Evolutionary conservation across 1,140 invertebrate genomes (phyloP).

Genomic region (Camponotus vicinus): DNA sequence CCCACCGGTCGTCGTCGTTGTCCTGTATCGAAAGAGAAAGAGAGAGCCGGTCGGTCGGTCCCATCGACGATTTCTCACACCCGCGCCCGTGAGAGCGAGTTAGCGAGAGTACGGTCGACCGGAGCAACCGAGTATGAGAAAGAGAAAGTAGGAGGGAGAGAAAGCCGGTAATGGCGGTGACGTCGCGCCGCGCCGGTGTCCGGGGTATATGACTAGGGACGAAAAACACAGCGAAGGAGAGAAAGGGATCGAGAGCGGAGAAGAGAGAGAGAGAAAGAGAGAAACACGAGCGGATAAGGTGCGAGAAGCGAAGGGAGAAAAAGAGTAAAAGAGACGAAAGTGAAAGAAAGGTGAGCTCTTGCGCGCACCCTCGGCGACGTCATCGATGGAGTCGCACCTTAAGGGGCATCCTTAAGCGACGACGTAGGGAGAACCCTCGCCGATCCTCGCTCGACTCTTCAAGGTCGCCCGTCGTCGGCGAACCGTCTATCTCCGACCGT

Average conservation of each 20-base stretch:
- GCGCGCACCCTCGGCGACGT: slow-evolving; percentile 26
- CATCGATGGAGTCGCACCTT: slow-evolving; percentile 19
- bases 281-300: slow-evolving; percentile 37
- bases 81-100: slow-evolving; percentile 50
- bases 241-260: too few relatives aligned
- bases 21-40: slow-evolving; percentile 28
- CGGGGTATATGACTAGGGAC: slow-evolving; percentile 12
- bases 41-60: slow-evolving; percentile 35
- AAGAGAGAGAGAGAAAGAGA: not conserved
- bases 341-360: slow-evolving; percentile 48
- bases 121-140: slow-evolving; percentile 57
- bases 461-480: slow-evolving; percentile 51
- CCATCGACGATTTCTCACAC: slow-evolving; percentile 71
- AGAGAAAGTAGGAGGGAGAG: slow-evolving; percentile 55
- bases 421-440: slow-evolving; percentile 10
- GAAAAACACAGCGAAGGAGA: slow-evolving; percentile 50
- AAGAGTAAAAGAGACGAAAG: slow-evolving; percentile 44
- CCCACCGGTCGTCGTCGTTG: slow-evolving; percentile 21
- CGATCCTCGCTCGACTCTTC: slow-evolving; percentile 43
- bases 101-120: slow-evolving; percentile 23
- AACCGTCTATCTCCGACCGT: slow-evolving; percentile 45
- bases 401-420: slow-evolving; percentile 37
- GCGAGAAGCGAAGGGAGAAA: slow-evolving; percentile 27
- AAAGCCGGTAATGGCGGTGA: slow-evolving; percentile 56
- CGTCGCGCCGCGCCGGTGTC: slow-evolving; percentile 18